Evolutionary conservation across 2,888 invertebrate species (phyloP), one percentile per base, ranked within the genome.

Genomic region (Drosophila neonasuta): DNA sequence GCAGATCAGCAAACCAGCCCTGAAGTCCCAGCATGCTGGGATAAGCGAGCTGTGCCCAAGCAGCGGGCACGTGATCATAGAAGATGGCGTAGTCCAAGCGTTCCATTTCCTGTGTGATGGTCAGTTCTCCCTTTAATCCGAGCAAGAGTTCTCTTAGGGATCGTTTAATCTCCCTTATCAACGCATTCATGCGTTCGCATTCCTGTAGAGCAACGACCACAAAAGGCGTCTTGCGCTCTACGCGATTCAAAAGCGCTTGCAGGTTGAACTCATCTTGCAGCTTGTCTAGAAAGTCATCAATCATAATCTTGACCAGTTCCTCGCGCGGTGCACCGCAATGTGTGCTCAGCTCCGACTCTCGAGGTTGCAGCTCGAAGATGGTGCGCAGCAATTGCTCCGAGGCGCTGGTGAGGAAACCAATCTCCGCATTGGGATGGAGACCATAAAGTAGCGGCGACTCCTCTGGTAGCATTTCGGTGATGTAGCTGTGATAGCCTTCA

Each of bases 81-180:
- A 95, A 97, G 24, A 99, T 92, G 7, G 96, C 93, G 88, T 95
- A 95, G 91, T 97, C 95, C 69, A 98, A 90, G 9, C 93, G 93
- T 90, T 99, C 98, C 98, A 99, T 99, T 78, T 96, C 97, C n/a
- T 94, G 93, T 58, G 97, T 97, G 72, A 99, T 97, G 2, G 98
- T 98, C 76, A 99, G 91, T 90, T 98, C 98, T 45, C 99, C 97
- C 92, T 97, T 97, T 7, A 98, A 92, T 2, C 98, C 98, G 2
- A 98, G 93, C 85, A 97, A 95, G 0, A 97, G 92, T 90, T 98
- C 98, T 74, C 93, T 94, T 13, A 99, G 92, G 0, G 97, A 96
- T 46, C 96, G 92, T 59, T 94, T 93, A 68, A 99, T 95, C 91
- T 97, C 97, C 0, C 93, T 92, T 78, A 96, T 96, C 3, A 99